Percentiles rank a stretch among this genome's conserved stretches.
phyloP scores from a whole-genome alignment of 2,888 invertebrate species.

The Diaperis boleti region DNA sequence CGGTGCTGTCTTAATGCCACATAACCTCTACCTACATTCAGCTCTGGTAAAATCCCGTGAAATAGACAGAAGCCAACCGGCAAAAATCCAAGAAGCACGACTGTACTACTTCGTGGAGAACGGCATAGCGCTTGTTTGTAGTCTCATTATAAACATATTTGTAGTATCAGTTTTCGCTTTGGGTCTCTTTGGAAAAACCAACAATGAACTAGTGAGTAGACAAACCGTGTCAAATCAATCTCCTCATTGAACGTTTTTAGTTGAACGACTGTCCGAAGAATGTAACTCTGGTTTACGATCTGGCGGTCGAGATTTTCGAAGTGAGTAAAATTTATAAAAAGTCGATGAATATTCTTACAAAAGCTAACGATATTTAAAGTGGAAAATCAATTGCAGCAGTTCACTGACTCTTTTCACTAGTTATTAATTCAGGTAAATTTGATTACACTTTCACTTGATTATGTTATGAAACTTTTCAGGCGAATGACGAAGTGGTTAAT shows the following conservation, averaged over 20 bases:
- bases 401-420: constrained; percentile 27
- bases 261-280: constrained; percentile 39
- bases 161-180: constrained; percentile 89
- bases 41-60: constrained; percentile 89
- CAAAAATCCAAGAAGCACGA: constrained; percentile 84
- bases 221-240: constrained; percentile 2
- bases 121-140: constrained; percentile 80
- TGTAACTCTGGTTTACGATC: constrained; percentile 43
- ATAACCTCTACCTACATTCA: constrained; percentile 90
- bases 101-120: constrained; percentile 86
- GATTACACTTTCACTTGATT: constrained; percentile 27
- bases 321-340: constrained; percentile 56
- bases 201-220: constrained; percentile 74
- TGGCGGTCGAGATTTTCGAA: constrained; percentile 59
- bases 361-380: constrained; percentile 11
- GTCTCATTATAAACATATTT: constrained; percentile 89
- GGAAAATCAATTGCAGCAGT: constrained; percentile 25
- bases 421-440: constrained; percentile 18
- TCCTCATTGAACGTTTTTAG: constrained; percentile 31
- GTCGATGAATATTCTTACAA: constrained; percentile 14
- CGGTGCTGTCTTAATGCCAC: constrained; percentile 89
- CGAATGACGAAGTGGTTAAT: constrained; percentile 68
- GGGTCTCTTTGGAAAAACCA: constrained; percentile 80
- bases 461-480: constrained; percentile 54
- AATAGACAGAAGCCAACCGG: constrained; percentile 78